A percentile compares a stretch with the other conserved stretches of the same genome.
These are phyloP conservation scores for Abrostola triplasia DNA, from an alignment of 2,888 invertebrate genomes.

Conservation along the genomic window DNA sequence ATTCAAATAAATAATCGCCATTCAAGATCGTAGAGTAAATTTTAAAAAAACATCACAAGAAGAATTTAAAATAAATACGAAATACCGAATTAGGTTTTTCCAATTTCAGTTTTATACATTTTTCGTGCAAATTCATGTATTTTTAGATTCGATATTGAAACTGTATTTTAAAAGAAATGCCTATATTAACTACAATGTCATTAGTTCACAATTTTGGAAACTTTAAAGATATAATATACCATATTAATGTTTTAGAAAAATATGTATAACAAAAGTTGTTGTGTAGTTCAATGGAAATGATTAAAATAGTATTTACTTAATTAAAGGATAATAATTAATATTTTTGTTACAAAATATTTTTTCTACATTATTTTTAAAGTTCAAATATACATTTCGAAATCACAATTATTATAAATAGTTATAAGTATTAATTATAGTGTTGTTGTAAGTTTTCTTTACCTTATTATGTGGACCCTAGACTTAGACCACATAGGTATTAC, in stretches of 20 bases:
- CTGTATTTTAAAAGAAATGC: no score
- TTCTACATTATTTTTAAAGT: constrained; percentile 13
- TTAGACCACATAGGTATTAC: not conserved
- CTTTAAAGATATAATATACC: not conserved
- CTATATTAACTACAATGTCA: no score
- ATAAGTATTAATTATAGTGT: constrained; percentile 8
- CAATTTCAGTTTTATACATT: no score
- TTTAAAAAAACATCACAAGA: no score
- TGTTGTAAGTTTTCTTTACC: not conserved
- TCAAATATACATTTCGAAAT: constrained; percentile 13
- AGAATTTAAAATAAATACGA: no score
- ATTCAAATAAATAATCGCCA: no score
- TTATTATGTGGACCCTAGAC: not conserved
- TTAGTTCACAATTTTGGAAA: not conserved
- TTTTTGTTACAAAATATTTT: constrained; percentile 9
- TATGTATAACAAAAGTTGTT: constrained; percentile 2
- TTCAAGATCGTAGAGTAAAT: no score
- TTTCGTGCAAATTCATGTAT: no score
- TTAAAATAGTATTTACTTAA: not conserved
- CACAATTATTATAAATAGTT: constrained; percentile 35
- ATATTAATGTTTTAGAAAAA: not conserved
- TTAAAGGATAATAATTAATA: not conserved
- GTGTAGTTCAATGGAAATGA: constrained; percentile 2
- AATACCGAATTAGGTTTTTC: no score
- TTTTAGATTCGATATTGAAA: no score